Evolutionary conservation across 23 tunicate species (phyloP), one percentile per base, ranked within the genome.

Genomic region (Trididemnum clinides): DNA sequence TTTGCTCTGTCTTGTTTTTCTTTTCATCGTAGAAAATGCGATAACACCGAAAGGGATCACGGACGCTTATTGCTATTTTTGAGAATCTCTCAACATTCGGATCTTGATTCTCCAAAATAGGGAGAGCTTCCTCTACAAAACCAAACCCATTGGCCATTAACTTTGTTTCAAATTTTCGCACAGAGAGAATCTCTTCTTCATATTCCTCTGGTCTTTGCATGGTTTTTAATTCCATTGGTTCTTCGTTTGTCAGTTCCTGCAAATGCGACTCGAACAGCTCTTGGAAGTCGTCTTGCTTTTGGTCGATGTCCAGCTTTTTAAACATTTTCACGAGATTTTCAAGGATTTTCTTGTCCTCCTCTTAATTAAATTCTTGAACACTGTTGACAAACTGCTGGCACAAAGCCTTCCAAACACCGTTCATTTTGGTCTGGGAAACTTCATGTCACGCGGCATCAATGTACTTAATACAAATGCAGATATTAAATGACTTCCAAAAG

Each of bases 381-480:
- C 28, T 73, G 57, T 38, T 73, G 54, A 20, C 57, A 38, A 50
- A 78, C 50, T 78, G 83, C 28, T 34, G 83, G 66, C 83, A 78
- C 83, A 78, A 78, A 78, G 83, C 83, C 66, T 78, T 78, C 66
- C 66, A 78, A 51, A 78, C 66, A 78, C 83, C 66, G 6, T 51
- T 51, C 66, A 78, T 54, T 4, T 20, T 78, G 36, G 65, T 78
- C 38, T 78, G 83, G 25, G 83, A 78, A 25, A 78, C 66, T 78
- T 78, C 83, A 51, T 66, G 83, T 66, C 83, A 78, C 51, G 83
- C 83, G 30, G 66, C 66, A 78, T 78, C 83, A 78, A 51, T 78
- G 66, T 78, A 66, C 38, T 78, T 44, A 25, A 74, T 39, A 10
- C 26, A 74, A 28, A 74, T 74, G 80, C 27, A 44, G 80, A 74